Evolutionary conservation across 1,140 invertebrate species (phyloP).

Genomic region (Pseudobourletiella spinata): DNA sequence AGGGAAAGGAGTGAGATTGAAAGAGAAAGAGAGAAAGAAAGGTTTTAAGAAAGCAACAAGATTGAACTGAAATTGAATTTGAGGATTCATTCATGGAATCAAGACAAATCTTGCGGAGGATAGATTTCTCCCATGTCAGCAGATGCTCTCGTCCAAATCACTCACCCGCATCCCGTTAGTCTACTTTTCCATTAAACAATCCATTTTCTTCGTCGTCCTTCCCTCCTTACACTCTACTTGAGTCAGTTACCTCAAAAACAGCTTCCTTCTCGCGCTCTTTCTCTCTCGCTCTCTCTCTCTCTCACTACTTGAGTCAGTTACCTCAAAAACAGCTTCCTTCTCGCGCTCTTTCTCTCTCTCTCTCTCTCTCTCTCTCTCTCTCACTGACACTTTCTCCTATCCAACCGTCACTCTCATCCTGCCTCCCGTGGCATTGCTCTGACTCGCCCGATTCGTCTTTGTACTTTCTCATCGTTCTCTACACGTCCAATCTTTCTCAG

Average conservation of each 20-base stretch:
- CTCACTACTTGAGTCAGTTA: neutral
- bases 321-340: too few species aligned
- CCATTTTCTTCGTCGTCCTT: neutral
- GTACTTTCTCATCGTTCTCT: too few species aligned
- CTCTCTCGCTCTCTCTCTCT: neutral
- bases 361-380: neutral
- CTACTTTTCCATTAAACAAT: neutral
- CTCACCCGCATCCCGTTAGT: neutral
- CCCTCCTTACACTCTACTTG: neutral
- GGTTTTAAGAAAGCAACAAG: constrained; percentile 1
- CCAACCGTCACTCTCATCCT: too few species aligned
- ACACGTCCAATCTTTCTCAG: too few species aligned
- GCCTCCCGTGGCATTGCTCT: too few species aligned
- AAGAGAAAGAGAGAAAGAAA: neutral
- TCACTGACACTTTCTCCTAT: too few species aligned
- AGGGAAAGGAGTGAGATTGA: neutral
- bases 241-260: neutral
- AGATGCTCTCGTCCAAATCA: neutral
- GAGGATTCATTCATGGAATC: constrained; percentile 6
- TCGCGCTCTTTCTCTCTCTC: neutral
- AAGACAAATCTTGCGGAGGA: constrained; percentile 6
- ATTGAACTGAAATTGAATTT: constrained; percentile 7
- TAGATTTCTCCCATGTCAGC: neutral
- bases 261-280: too few species aligned
- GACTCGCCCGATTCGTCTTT: too few species aligned